These are phyloP conservation scores for Cirrhinus mrigala DNA, from an alignment of 2,797 vertebrate species.

Conservation along the genomic window DNA sequence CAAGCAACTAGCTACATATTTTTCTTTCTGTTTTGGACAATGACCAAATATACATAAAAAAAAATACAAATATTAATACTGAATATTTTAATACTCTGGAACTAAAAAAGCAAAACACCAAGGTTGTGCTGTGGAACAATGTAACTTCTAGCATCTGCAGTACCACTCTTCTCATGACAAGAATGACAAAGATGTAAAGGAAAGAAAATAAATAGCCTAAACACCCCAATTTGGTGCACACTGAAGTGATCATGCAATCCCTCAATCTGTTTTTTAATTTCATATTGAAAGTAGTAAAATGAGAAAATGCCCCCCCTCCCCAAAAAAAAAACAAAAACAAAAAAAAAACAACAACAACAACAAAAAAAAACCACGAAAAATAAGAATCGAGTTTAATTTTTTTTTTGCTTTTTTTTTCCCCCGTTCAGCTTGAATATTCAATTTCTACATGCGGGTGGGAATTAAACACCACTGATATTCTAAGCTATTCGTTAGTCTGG, in stretches of 20 bases:
- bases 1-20: slow-evolving; percentile 73
- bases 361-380: too few relatives aligned
- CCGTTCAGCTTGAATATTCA: too few relatives aligned
- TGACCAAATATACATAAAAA: slow-evolving; percentile 71
- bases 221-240: slow-evolving; percentile 47
- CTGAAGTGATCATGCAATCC: slow-evolving; percentile 17
- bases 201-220: slow-evolving; percentile 55
- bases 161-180: slow-evolving; percentile 53
- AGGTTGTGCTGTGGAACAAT: neutral
- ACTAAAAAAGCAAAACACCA: slow-evolving; percentile 64
- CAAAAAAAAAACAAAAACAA: too few relatives aligned
- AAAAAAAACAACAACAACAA: too few relatives aligned
- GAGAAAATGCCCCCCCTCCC: too few relatives aligned
- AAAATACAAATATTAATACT: slow-evolving; percentile 75
- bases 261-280: neutral
- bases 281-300: too few relatives aligned
- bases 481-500: too few relatives aligned
- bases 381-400: too few relatives aligned
- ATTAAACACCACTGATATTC: too few relatives aligned
- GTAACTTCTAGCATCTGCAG: slow-evolving; percentile 48
- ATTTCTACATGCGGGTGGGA: too few relatives aligned
- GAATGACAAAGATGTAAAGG: slow-evolving; percentile 56
- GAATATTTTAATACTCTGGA: slow-evolving; percentile 70
- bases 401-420: too few relatives aligned
- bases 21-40: slow-evolving; percentile 74